Evolutionary conservation across 2,888 invertebrate species (phyloP).

Genomic region (Microctonus brassicae): DNA sequence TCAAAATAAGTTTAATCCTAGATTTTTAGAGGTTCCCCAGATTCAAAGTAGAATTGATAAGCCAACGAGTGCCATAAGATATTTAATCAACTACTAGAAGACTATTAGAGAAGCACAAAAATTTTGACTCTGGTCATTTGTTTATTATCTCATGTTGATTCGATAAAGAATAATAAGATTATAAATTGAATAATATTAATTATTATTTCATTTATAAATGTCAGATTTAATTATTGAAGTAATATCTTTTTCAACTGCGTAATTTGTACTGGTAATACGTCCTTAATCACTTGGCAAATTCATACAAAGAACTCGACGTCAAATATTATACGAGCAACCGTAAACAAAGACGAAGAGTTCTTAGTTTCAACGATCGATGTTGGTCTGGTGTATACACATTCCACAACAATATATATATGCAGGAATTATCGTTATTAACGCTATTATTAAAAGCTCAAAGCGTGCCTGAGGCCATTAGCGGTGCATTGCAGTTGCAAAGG

Average conservation of each 20-base stretch:
- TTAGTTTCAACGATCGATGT: conserved; percentile 22
- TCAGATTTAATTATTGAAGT: neutral
- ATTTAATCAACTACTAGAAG: too few relatives aligned
- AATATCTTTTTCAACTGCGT: neutral
- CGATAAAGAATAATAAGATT: too few relatives aligned
- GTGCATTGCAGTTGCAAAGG: conserved; percentile 43
- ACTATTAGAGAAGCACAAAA: too few relatives aligned
- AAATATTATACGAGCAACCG: neutral
- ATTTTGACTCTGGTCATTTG: too few relatives aligned
- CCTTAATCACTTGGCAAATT: neutral
- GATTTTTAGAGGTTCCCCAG: too few relatives aligned
- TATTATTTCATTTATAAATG: neutral
- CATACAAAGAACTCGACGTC: neutral
- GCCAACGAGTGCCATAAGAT: too few relatives aligned
- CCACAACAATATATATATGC: conserved; percentile 22
- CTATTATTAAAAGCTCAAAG: conserved; percentile 52
- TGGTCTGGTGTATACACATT: neutral
- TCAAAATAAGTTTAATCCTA: too few relatives aligned
- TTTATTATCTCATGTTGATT: too few relatives aligned
- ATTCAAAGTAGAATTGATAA: too few relatives aligned
- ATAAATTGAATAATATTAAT: too few relatives aligned
- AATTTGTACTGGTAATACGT: neutral
- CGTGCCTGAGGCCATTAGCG: conserved; percentile 49
- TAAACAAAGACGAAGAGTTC: neutral
- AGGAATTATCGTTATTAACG: conserved; percentile 48